These are phyloP conservation scores for Ia io DNA, from an alignment of 2,113 vertebrate species.

Conservation along the genomic window DNA sequence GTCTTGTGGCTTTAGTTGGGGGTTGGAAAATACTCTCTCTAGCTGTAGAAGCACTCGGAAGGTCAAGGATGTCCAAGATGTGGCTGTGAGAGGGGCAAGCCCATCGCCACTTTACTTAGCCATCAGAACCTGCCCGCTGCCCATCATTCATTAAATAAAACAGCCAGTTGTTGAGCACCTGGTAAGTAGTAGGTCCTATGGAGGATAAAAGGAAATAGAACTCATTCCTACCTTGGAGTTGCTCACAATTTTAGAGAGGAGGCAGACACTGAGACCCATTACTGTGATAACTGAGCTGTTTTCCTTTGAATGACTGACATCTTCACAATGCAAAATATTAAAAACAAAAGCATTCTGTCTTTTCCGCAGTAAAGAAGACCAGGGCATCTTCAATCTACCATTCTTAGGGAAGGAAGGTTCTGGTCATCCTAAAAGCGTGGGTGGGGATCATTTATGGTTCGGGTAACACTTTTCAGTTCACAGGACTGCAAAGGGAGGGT, in stretches of 20 bases:
- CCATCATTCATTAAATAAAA: not conserved
- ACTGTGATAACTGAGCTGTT: not conserved
- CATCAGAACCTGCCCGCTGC: not conserved
- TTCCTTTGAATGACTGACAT: not conserved
- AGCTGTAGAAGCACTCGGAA: not conserved
- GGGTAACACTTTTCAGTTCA: not conserved
- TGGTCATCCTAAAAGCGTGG: not conserved
- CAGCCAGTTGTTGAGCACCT: not conserved
- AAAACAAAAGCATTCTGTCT: not conserved
- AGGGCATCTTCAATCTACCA: not conserved
- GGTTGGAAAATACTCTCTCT: not conserved
- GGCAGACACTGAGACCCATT: not conserved
- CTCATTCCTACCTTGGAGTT: not conserved
- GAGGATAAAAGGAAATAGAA: not conserved
- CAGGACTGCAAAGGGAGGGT: not conserved
- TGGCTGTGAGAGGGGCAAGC: not conserved
- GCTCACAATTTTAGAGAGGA: not conserved
- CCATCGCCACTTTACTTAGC: not conserved
- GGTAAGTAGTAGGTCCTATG: not conserved
- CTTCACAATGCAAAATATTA: not conserved
- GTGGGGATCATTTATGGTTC: not conserved
- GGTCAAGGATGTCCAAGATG: not conserved
- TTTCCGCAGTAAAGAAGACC: not conserved
- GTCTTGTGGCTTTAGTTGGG: not conserved
- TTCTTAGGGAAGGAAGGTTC: not conserved